A percentile compares a stretch with the other conserved stretches of the same genome.
Evolutionary conservation across 2,797 vertebrate species (phyloP).

Genomic region (Pteropus rufus): DNA sequence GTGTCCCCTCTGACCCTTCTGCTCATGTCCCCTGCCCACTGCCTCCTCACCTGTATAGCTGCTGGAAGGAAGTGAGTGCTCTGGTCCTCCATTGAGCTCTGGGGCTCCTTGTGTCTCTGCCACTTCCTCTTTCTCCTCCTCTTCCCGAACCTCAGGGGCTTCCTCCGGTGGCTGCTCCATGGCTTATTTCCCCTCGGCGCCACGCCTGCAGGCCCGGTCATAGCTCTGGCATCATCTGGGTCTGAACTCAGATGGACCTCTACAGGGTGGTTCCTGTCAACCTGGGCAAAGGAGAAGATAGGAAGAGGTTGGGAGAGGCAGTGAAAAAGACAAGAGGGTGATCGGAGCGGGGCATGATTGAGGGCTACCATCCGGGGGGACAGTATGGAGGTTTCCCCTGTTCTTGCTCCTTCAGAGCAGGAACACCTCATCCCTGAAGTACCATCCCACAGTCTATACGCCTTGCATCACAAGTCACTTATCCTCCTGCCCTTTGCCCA

Average conservation of each 20-base stretch:
- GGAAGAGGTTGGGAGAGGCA: not conserved
- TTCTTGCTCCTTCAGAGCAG: not conserved
- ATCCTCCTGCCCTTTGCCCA: not conserved
- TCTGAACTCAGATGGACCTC: conserved; percentile 79
- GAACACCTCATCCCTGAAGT: not conserved
- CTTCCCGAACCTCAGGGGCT: conserved; percentile 84
- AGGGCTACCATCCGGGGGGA: not conserved
- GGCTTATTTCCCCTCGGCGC: conserved; percentile 84
- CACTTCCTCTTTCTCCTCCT: conserved; percentile 84
- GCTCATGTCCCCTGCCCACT: not conserved
- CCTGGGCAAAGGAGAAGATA: conserved; percentile 72
- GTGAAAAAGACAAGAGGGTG: not conserved
- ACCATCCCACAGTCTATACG: not conserved
- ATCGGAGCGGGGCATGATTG: fast-evolving
- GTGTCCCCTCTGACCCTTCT: too few species aligned
- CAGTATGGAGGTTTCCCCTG: fast-evolving
- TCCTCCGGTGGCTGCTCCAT: conserved; percentile 88
- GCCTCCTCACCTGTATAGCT: conserved; percentile 88
- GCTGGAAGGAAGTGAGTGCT: conserved; percentile 84
- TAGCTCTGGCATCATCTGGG: conserved; percentile 86
- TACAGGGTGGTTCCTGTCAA: conserved; percentile 75
- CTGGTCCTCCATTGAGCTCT: conserved; percentile 81
- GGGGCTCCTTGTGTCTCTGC: conserved; percentile 79
- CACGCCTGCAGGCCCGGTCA: conserved; percentile 84
- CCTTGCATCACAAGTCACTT: not conserved